Evolutionary conservation across 2,113 vertebrate genomes (phyloP).

Genomic region (Tringa solitaria): DNA sequence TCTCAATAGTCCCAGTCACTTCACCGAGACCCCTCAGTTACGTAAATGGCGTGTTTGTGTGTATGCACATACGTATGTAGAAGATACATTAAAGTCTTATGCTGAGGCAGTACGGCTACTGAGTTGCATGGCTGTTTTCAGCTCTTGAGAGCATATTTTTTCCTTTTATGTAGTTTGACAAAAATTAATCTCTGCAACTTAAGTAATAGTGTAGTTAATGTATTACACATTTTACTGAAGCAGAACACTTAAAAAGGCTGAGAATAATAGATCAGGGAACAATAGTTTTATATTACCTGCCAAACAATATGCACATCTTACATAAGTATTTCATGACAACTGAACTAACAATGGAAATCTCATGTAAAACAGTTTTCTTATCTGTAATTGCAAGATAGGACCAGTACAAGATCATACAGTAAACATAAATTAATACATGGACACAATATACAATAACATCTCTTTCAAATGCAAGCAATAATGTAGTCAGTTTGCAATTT

Average conservation of each 20-base stretch:
- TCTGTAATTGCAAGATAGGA: background rate
- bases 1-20: fast-evolving
- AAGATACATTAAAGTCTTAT: fast-evolving
- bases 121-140: background rate
- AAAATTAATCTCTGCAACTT: background rate
- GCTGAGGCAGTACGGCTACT: background rate
- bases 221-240: background rate
- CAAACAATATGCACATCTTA: background rate
- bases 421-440: background rate
- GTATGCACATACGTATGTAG: too few relatives aligned
- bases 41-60: fast-evolving
- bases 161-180: background rate
- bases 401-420: background rate
- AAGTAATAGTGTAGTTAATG: background rate
- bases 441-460: background rate
- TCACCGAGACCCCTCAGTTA: background rate
- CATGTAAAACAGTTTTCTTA: background rate
- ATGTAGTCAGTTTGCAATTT: background rate
- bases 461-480: background rate
- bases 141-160: background rate
- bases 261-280: background rate
- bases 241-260: background rate
- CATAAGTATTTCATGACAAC: fast-evolving
- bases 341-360: background rate
- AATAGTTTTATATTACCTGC: background rate